phyloP scores from a whole-genome alignment of 2,888 invertebrate genomes.

The Phasia obesa region DNA sequence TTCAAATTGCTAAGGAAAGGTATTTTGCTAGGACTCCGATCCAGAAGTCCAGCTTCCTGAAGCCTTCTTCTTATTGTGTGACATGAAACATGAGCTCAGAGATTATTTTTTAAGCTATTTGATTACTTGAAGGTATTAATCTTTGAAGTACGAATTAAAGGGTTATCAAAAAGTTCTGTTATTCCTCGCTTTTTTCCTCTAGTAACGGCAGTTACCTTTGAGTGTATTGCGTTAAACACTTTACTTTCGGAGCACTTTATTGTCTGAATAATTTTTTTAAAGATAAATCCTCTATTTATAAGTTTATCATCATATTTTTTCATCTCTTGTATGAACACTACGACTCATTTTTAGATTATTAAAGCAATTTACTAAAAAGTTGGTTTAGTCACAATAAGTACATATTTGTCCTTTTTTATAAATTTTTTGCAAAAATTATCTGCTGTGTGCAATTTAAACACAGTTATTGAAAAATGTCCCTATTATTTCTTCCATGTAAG shows the following conservation, averaged over 20 bases:
- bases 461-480: too few species aligned
- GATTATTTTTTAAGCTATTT: not conserved
- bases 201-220: not conserved
- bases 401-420: too few species aligned
- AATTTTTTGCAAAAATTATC: too few species aligned
- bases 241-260: not conserved
- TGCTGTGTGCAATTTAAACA: too few species aligned
- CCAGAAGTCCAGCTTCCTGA: not conserved
- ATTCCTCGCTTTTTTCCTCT: not conserved
- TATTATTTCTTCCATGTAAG: too few species aligned
- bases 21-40: not conserved
- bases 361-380: too few species aligned
- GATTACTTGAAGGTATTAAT: not conserved
- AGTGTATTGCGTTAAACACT: constrained; percentile 12
- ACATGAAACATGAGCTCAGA: not conserved
- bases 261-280: not conserved
- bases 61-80: not conserved
- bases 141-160: not conserved
- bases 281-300: not conserved
- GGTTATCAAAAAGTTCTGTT: not conserved
- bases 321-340: too few species aligned
- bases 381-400: too few species aligned
- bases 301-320: not conserved
- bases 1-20: not conserved
- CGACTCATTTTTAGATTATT: too few species aligned